Evolutionary conservation across 2,797 vertebrate species (phyloP).

Genomic region (Channallabes apus): DNA sequence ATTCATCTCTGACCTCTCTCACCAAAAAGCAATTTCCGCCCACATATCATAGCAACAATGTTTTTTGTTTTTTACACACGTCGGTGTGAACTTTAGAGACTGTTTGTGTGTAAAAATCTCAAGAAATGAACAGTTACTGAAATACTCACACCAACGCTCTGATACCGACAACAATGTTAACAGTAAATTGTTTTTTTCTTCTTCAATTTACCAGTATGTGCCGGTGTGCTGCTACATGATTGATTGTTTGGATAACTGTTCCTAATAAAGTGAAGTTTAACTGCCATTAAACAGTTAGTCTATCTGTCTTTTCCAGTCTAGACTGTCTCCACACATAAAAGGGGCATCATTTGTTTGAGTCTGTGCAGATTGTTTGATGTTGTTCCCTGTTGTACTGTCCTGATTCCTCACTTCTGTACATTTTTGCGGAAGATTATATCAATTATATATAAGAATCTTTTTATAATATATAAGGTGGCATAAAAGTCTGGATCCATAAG

Average conservation of each 20-base stretch:
- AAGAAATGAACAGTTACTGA: background rate
- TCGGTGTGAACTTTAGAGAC: background rate
- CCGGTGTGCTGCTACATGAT: background rate
- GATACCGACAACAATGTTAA: background rate
- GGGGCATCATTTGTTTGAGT: slow-evolving; percentile 58
- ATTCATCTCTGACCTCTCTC: background rate
- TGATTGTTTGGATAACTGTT: background rate
- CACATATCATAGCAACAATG: background rate
- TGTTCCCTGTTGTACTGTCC: slow-evolving; percentile 64
- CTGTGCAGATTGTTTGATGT: slow-evolving; percentile 64
- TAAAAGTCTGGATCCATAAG: too few species aligned
- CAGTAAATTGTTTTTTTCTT: background rate
- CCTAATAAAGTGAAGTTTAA: background rate
- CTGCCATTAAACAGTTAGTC: background rate
- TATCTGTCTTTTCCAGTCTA: slow-evolving; percentile 15
- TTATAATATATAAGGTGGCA: background rate
- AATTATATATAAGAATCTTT: slow-evolving; percentile 65
- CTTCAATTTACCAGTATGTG: background rate
- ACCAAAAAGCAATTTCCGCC: background rate
- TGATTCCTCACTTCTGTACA: slow-evolving; percentile 51
- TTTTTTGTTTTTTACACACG: background rate
- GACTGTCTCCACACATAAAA: slow-evolving; percentile 45
- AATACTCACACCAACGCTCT: background rate
- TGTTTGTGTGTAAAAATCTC: background rate
- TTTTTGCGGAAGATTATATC: slow-evolving; percentile 70